Evolutionary conservation across 2,113 vertebrate genomes (phyloP).

Genomic region (Ptychochromis oligacanthus): DNA sequence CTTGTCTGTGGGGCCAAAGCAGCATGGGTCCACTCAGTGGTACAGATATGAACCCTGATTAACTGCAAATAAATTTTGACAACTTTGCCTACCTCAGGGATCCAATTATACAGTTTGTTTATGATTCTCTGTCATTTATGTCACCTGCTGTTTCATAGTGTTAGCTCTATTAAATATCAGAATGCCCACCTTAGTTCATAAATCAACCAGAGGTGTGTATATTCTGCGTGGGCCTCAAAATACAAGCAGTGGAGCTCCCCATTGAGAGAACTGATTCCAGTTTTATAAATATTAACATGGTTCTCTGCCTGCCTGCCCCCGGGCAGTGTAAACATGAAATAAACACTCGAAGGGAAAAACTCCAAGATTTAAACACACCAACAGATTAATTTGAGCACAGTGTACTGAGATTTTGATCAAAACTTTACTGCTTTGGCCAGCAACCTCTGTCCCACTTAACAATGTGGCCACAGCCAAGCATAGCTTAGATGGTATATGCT

Average conservation of each 20-base stretch:
- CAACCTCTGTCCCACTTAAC: slow-evolving; percentile 32
- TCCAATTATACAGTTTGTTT: slow-evolving; percentile 73
- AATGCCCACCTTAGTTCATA: slow-evolving; percentile 69
- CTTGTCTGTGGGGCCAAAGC: slow-evolving; percentile 39
- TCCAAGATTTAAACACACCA: slow-evolving; percentile 34
- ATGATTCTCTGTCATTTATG: slow-evolving; percentile 64
- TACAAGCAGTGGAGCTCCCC: slow-evolving; percentile 48
- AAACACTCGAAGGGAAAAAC: slow-evolving; percentile 34
- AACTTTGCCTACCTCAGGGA: slow-evolving; percentile 62
- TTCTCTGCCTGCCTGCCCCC: slow-evolving; percentile 37
- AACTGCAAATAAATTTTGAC: slow-evolving; percentile 70
- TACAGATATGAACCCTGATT: slow-evolving; percentile 57
- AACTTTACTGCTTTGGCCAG: slow-evolving; percentile 28
- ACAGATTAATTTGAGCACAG: slow-evolving; percentile 53
- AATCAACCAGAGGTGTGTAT: slow-evolving; percentile 65
- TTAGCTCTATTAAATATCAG: slow-evolving; percentile 74
- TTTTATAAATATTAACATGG: slow-evolving; percentile 58
- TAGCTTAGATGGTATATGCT: slow-evolving; percentile 26
- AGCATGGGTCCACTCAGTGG: slow-evolving; percentile 44
- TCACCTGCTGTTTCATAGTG: slow-evolving; percentile 69
- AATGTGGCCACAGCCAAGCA: slow-evolving; percentile 21
- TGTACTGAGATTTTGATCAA: slow-evolving; percentile 32
- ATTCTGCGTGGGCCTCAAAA: slow-evolving; percentile 41
- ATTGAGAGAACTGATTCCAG: slow-evolving; percentile 33
- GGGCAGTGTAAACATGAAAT: slow-evolving; percentile 46